Evolutionary conservation across 2,888 invertebrate species (phyloP).

Genomic region (Ecdyonurus torrentis): DNA sequence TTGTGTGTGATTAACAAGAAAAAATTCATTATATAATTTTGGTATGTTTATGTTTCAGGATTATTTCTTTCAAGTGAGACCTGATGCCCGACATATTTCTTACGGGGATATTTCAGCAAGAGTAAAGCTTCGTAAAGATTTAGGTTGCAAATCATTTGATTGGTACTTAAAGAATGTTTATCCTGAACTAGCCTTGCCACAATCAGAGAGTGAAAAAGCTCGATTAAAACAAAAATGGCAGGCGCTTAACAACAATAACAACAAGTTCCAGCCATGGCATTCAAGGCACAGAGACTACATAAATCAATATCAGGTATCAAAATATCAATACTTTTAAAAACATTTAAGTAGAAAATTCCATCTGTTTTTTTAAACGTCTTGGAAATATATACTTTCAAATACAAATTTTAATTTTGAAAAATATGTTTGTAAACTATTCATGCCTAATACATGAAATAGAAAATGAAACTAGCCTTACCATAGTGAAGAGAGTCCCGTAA

Average conservation of each 20-base stretch:
- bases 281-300: conserved; percentile 33
- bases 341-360: no score
- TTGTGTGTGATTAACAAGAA: no score
- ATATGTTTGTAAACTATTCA: no score
- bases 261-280: conserved; percentile 67
- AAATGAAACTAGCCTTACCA: no score
- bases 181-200: conserved; percentile 55
- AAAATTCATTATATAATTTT: no score
- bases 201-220: conserved; percentile 17
- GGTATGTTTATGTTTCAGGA: conserved; percentile 41
- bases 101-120: conserved; percentile 72
- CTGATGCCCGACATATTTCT: conserved; percentile 29
- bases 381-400: no score
- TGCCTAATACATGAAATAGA: no score
- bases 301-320: conserved; percentile 21
- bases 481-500: no score
- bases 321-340: no score
- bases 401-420: no score
- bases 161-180: conserved; percentile 81
- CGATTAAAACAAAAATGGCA: conserved; percentile 40
- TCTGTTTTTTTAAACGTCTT: no score
- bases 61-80: conserved; percentile 51
- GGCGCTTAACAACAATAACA: conserved; percentile 31
- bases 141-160: conserved; percentile 64
- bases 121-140: conserved; percentile 45